A percentile compares a stretch with the other conserved stretches of the same genome.
phyloP scores from a whole-genome alignment of 37 sponge, comb jelly and placozoan genomes.

The Ianthella basta region DNA sequence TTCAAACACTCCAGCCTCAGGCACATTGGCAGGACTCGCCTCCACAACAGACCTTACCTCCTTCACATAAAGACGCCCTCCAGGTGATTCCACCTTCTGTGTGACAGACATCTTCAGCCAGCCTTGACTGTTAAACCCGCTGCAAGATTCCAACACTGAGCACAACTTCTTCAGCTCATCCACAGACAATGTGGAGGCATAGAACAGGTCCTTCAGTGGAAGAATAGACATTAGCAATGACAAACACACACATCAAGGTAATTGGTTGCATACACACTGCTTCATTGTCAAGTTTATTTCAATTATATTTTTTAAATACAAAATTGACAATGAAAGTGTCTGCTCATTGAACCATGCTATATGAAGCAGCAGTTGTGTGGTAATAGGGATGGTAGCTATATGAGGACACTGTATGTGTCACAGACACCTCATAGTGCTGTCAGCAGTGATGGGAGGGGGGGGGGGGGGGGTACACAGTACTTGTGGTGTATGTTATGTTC shows the following conservation, averaged over 20 bases:
- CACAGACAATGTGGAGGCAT: conserved; percentile 25
- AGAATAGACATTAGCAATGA: neutral
- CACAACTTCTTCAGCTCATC: conserved; percentile 65
- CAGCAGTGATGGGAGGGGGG: no score
- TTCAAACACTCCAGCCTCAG: conserved; percentile 43
- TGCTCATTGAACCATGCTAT: no score
- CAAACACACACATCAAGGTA: no score
- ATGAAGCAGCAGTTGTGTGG: no score
- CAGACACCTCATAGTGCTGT: no score
- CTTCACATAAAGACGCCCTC: conserved; percentile 56
- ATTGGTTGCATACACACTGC: no score
- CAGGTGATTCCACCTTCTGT: conserved; percentile 21
- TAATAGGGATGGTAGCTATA: neutral
- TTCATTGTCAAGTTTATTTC: no score
- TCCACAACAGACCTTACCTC: neutral
- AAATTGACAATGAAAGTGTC: no score
- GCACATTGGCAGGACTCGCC: neutral
- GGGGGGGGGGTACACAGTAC: neutral
- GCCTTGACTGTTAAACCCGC: conserved; percentile 66
- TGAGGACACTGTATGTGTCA: no score
- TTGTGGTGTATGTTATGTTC: neutral
- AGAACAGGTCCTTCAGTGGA: conserved; percentile 49
- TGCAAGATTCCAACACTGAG: conserved; percentile 41
- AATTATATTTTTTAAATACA: no score
- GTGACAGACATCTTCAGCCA: conserved; percentile 54